Percentiles rank a stretch among this genome's conserved stretches.
These are phyloP conservation scores for Drosophila pachea DNA, from an alignment of 1,140 invertebrate species.

Conservation along the genomic window DNA sequence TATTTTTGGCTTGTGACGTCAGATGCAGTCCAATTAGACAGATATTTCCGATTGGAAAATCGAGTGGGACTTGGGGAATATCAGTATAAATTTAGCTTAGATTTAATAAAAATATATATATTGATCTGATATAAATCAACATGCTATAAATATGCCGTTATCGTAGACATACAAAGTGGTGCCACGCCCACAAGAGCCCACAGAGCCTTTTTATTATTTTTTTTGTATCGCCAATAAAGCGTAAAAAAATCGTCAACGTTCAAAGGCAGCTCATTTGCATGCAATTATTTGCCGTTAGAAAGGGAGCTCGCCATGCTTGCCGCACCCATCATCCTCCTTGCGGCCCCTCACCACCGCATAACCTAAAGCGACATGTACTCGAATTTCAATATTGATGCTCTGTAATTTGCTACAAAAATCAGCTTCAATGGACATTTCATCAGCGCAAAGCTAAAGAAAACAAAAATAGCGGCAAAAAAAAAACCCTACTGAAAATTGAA, in stretches of 20 bases:
- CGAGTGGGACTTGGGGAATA: too few species aligned
- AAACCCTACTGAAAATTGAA: slow-evolving; percentile 15
- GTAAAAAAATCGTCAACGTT: slow-evolving; percentile 13
- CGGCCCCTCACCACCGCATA: slow-evolving; percentile 1
- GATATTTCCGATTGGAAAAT: neutral
- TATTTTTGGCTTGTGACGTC: slow-evolving; percentile 37
- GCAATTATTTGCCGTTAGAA: slow-evolving; percentile 61
- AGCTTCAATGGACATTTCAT: slow-evolving; percentile 72
- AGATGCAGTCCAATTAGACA: neutral
- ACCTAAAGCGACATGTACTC: slow-evolving; percentile 59
- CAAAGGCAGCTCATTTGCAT: slow-evolving; percentile 62
- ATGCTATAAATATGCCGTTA: too few species aligned
- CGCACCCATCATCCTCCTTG: slow-evolving; percentile 6
- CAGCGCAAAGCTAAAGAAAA: slow-evolving; percentile 21
- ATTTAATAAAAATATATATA: too few species aligned
- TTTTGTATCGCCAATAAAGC: slow-evolving; percentile 4
- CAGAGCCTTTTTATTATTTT: neutral
- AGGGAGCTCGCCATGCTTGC: slow-evolving; percentile 1
- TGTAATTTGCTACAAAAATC: slow-evolving; percentile 65
- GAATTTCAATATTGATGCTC: slow-evolving; percentile 60
- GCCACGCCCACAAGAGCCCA: neutral
- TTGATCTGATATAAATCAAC: too few species aligned
- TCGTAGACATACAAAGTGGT: too few species aligned
- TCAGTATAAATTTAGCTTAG: too few species aligned
- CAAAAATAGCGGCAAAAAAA: neutral